Conservation (phyloP, 2,797 vertebrate species). For the Prionace glauca region DNA sequence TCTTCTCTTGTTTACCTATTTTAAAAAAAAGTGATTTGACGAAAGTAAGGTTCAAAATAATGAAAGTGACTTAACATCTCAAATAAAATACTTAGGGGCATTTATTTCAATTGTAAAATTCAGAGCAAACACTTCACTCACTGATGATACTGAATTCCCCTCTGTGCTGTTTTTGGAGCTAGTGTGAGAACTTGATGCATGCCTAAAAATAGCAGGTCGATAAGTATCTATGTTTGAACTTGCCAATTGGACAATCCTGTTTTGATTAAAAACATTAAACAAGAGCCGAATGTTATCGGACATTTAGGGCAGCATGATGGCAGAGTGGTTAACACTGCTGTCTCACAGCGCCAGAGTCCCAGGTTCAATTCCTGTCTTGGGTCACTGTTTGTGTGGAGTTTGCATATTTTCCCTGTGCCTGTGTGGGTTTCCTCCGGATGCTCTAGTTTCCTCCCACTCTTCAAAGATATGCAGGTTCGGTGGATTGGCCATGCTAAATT, state of each 20-base stretch:
- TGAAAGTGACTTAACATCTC: background rate
- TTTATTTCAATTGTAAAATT: background rate
- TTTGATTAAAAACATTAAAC: background rate
- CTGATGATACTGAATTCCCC: background rate
- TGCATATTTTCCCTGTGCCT: no score
- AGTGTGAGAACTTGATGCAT: background rate
- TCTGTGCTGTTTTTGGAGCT: background rate
- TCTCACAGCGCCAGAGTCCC: no score
- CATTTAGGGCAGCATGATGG: no score
- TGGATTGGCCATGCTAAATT: no score
- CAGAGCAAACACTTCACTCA: background rate
- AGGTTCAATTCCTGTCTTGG: no score
- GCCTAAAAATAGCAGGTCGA: background rate
- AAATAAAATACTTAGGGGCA: background rate
- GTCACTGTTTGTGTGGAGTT: no score
- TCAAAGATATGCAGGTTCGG: no score
- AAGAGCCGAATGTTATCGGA: background rate
- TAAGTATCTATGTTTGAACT: background rate
- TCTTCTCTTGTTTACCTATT: background rate
- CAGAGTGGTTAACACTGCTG: no score
- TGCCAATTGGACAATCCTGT: background rate
- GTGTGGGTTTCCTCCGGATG: no score
- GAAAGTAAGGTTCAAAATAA: background rate
- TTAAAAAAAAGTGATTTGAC: background rate
- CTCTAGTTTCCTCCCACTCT: no score